These are phyloP conservation scores for Poliocrania exsul DNA, from an alignment of 2,797 vertebrate genomes.

Conservation along the genomic window DNA sequence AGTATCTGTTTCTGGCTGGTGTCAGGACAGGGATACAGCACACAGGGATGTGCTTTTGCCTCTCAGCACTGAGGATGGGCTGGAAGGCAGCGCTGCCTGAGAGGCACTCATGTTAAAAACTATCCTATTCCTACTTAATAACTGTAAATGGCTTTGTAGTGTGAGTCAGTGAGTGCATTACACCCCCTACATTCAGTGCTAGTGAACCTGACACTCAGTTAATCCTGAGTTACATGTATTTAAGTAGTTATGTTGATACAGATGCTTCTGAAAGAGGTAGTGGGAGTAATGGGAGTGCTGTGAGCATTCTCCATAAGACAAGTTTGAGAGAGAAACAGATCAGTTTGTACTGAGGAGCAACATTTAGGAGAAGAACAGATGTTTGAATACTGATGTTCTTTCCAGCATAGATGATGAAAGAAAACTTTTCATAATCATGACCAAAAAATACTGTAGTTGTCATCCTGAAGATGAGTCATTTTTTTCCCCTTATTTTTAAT, in stretches of 20 bases:
- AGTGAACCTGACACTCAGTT: neutral
- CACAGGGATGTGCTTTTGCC: neutral
- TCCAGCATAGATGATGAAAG: neutral
- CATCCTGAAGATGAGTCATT: neutral
- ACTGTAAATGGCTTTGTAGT: neutral
- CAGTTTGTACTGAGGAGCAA: accelerated
- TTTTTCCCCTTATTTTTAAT: neutral
- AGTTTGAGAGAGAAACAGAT: neutral
- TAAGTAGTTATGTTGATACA: neutral
- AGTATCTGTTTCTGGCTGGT: neutral
- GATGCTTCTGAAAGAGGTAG: neutral
- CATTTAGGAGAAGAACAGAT: neutral
- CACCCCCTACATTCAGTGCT: neutral
- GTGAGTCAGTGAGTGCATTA: neutral
- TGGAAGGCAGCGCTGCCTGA: neutral
- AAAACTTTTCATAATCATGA: neutral
- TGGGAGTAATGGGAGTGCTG: neutral
- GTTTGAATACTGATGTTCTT: constrained; percentile 24
- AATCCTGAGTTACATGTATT: neutral
- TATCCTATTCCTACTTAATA: neutral
- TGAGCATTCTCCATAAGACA: neutral
- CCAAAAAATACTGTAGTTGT: neutral
- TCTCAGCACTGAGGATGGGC: neutral
- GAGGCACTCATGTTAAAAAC: accelerated
- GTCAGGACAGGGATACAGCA: neutral